phyloP scores from a whole-genome alignment of 2,797 vertebrate species.

The Pantherophis alleghaniensis region DNA sequence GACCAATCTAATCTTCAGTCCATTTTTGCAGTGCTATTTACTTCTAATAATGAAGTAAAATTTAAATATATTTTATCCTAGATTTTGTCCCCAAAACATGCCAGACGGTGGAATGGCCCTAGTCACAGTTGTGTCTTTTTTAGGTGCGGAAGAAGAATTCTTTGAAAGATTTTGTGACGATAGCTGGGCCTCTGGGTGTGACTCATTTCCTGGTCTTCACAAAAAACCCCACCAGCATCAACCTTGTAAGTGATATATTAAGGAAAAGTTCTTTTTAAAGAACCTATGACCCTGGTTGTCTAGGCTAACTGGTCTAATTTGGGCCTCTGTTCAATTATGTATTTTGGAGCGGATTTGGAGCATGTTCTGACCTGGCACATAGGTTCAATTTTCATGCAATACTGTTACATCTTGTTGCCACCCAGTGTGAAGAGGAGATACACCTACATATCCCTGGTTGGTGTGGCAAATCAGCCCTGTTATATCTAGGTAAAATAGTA shows the following conservation, averaged over 20 bases:
- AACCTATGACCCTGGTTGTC: not conserved
- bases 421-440: not conserved
- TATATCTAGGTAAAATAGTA: not conserved
- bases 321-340: too few species aligned
- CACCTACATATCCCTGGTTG: not conserved
- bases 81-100: not conserved
- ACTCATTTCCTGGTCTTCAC: slow-evolving; percentile 88
- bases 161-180: slow-evolving; percentile 86
- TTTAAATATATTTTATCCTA: not conserved
- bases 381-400: not conserved
- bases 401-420: not conserved
- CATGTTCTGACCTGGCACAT: not conserved
- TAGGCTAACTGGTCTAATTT: not conserved
- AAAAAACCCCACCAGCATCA: slow-evolving; percentile 77
- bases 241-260: slow-evolving; percentile 76
- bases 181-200: slow-evolving; percentile 88
- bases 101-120: not conserved
- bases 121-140: accelerated
- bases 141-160: slow-evolving; percentile 86
- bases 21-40: not conserved
- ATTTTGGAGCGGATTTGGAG: not conserved
- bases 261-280: not conserved
- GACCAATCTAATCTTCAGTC: not conserved
- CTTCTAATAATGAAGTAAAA: not conserved
- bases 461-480: not conserved